Evolutionary conservation across 2,113 vertebrate species (phyloP).

Genomic region (Antigone vipio): DNA sequence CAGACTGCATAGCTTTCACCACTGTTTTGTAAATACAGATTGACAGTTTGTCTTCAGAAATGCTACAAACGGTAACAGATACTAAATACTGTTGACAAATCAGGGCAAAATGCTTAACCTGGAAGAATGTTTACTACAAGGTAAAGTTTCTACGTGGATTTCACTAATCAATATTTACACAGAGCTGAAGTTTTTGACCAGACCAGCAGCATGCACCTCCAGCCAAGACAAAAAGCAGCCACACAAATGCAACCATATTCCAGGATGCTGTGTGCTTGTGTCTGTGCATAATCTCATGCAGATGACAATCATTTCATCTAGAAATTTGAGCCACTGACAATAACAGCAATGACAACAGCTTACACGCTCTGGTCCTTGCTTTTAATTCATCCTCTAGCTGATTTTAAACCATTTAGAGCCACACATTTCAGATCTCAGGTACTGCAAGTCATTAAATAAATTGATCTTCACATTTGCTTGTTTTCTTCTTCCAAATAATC

Average conservation of each 20-base stretch:
- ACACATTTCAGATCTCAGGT: background rate
- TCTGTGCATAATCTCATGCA: background rate
- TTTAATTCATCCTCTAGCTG: background rate
- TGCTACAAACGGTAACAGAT: background rate
- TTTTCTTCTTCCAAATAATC: background rate
- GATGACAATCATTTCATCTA: background rate
- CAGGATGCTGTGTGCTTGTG: background rate
- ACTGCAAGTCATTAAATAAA: background rate
- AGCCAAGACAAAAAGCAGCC: background rate
- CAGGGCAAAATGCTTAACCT: background rate
- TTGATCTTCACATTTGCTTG: background rate
- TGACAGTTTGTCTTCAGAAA: background rate
- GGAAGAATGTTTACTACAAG: background rate
- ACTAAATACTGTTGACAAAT: background rate
- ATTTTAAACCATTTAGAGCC: background rate
- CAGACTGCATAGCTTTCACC: background rate
- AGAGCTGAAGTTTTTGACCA: background rate
- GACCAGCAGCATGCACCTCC: background rate
- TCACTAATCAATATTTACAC: background rate
- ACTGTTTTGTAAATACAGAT: background rate
- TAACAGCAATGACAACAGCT: background rate
- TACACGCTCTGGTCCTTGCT: background rate
- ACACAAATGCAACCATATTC: background rate
- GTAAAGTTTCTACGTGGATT: background rate
- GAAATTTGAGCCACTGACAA: background rate